Percentiles rank a stretch among this genome's conserved stretches.
Evolutionary conservation across 2,113 vertebrate genomes (phyloP).

Genomic region (Sinocyclocheilus anshuiensis): DNA sequence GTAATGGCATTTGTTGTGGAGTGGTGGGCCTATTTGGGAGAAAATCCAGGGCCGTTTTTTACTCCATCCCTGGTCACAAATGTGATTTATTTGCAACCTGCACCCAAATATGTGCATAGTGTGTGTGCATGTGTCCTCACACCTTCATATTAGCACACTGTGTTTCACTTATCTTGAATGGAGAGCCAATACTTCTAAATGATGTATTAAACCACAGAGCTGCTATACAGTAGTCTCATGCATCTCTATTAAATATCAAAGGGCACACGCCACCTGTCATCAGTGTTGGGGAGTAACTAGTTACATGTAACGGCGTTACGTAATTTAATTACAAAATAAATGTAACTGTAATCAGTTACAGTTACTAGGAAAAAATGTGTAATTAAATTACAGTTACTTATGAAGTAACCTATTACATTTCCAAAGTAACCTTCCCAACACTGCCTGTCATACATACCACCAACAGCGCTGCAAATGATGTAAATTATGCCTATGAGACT

Average conservation of each 20-base stretch:
- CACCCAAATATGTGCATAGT: background rate
- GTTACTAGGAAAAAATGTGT: no score
- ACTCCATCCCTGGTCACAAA: background rate
- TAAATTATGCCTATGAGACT: background rate
- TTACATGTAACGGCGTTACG: no score
- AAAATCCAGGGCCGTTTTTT: no score
- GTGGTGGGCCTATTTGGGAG: no score
- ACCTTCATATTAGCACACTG: slow-evolving; percentile 7
- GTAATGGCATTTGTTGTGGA: no score
- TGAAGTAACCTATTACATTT: no score
- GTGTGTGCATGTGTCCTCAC: background rate
- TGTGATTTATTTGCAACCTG: slow-evolving; percentile 1
- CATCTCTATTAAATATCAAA: slow-evolving; percentile 42
- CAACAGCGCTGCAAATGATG: background rate
- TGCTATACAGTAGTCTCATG: slow-evolving; percentile 22
- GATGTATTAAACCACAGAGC: slow-evolving; percentile 25
- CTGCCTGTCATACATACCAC: no score
- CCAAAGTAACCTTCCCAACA: no score
- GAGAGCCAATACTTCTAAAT: slow-evolving; percentile 23
- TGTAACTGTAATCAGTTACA: no score
- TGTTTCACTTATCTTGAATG: slow-evolving; percentile 40
- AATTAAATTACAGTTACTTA: no score
- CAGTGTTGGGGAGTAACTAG: no score
- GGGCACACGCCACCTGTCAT: background rate
- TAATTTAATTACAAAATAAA: no score